Conservation (phyloP, 2,797 vertebrate species). For the Myoxocephalus aenaeus region DNA sequence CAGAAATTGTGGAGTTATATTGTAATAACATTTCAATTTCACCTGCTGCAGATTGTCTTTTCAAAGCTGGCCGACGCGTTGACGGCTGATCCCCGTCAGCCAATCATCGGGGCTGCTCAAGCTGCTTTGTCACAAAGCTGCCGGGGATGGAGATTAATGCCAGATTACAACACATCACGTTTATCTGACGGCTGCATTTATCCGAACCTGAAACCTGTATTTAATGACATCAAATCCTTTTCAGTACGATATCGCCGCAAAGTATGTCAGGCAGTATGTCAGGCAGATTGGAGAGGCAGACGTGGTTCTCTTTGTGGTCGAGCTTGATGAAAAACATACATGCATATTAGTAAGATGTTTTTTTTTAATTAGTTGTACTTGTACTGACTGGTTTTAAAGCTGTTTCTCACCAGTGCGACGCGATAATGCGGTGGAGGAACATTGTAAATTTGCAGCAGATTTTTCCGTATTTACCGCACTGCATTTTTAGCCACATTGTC, state of each 20-base stretch:
- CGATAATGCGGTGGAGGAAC: too few relatives aligned
- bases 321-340: too few relatives aligned
- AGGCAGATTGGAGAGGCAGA: slow-evolving; percentile 1
- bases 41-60: background rate
- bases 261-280: background rate
- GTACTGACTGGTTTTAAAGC: too few relatives aligned
- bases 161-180: slow-evolving; percentile 54
- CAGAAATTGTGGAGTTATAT: background rate
- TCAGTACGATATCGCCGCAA: background rate
- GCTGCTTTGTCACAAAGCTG: slow-evolving; percentile 71
- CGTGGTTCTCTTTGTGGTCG: too few relatives aligned
- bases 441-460: too few relatives aligned
- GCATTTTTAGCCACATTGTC: too few relatives aligned
- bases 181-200: slow-evolving; percentile 51
- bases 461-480: too few relatives aligned
- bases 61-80: background rate
- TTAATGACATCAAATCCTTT: slow-evolving; percentile 34
- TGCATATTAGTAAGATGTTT: too few relatives aligned
- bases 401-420: too few relatives aligned
- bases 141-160: slow-evolving; percentile 27
- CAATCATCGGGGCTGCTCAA: slow-evolving; percentile 47
- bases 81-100: slow-evolving; percentile 47
- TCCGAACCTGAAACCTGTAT: slow-evolving; percentile 50
- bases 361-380: background rate
- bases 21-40: background rate